Percentiles rank a stretch among this genome's conserved stretches.
These are phyloP conservation scores for Pseudonaja textilis DNA, from an alignment of 2,113 vertebrate genomes.

Conservation along the genomic window DNA sequence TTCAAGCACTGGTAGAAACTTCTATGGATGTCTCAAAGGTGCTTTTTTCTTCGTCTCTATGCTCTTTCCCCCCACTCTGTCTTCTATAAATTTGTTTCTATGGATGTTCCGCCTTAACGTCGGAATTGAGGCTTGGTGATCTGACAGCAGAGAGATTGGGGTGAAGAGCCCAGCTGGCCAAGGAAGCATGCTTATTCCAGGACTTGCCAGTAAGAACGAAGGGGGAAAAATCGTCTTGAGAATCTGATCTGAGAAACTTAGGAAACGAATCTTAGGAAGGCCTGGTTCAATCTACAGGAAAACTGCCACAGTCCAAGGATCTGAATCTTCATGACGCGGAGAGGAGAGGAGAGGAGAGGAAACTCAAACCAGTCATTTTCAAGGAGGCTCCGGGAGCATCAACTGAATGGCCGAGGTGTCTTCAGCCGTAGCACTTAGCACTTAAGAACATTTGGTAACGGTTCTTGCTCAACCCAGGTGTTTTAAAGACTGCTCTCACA, in stretches of 20 bases:
- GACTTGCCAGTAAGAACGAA: neutral
- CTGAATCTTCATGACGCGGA: neutral
- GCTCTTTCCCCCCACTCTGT: no score
- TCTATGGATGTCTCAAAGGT: neutral
- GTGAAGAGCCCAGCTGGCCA: neutral
- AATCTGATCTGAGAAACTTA: no score
- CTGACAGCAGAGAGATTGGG: neutral
- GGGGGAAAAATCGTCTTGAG: no score
- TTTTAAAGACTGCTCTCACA: neutral
- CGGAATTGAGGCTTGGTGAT: neutral
- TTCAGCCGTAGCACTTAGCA: neutral
- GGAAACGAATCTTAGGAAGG: neutral
- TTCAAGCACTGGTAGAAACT: neutral
- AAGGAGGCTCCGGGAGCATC: neutral
- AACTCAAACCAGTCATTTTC: neutral
- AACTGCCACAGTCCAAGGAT: neutral
- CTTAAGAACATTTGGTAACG: neutral
- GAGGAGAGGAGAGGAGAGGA: neutral
- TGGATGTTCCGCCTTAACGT: neutral
- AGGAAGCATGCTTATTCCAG: neutral
- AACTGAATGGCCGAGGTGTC: neutral
- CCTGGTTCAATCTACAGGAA: neutral
- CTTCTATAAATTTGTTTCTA: neutral
- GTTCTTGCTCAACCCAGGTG: neutral
- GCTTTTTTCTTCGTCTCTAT: neutral